These are phyloP conservation scores for Odontomyia ornata DNA, from an alignment of 2,888 invertebrate genomes.

Conservation along the genomic window DNA sequence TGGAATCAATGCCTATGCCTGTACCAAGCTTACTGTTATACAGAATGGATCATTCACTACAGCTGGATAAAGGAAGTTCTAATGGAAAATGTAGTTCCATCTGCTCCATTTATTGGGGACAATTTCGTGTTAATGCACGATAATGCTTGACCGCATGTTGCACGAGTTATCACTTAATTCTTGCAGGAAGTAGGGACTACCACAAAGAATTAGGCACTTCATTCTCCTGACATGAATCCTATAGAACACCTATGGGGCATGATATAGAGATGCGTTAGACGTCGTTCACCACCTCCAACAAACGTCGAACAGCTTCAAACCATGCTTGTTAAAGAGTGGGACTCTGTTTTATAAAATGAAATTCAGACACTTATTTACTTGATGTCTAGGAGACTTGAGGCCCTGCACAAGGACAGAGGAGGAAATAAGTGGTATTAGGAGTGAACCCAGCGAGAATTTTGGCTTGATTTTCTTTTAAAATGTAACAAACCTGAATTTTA, in stretches of 20 bases:
- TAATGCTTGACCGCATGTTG: background rate
- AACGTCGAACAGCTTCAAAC: constrained; percentile 13
- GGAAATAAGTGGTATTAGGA: background rate
- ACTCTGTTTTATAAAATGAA: background rate
- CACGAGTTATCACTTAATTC: background rate
- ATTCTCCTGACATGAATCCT: background rate
- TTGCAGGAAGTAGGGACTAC: background rate
- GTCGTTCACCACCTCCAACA: constrained; percentile 8
- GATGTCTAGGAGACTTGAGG: background rate
- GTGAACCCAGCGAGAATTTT: background rate
- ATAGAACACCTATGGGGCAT: background rate
- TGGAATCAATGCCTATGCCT: background rate
- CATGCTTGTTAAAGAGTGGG: background rate
- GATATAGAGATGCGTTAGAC: background rate
- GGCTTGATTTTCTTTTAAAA: background rate
- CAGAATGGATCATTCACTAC: background rate
- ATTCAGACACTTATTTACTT: background rate
- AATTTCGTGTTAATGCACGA: too few species aligned
- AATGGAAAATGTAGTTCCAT: background rate
- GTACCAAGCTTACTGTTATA: background rate
- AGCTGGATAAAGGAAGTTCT: background rate
- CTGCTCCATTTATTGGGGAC: too few species aligned
- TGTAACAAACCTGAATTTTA: background rate
- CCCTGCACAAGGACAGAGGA: too few species aligned
- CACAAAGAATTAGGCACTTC: background rate